A percentile compares a stretch with the other conserved stretches of the same genome.
Conservation (phyloP, 1,140 invertebrate species). For the Drosophila obscura region DNA sequence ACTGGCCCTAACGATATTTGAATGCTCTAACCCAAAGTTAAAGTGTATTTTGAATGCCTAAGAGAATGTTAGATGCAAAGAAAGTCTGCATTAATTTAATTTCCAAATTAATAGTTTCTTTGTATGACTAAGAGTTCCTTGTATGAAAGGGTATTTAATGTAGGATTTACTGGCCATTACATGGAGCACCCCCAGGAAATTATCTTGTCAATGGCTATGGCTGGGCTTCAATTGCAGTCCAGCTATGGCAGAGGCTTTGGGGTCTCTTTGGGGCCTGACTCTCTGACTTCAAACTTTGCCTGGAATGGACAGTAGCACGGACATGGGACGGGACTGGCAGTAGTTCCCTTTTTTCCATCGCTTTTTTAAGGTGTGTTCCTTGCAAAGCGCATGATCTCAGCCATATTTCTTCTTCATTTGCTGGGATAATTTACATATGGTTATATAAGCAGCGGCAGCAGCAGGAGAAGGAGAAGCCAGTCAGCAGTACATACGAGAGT, state of each 20-base stretch:
- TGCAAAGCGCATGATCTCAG: conserved; percentile 52
- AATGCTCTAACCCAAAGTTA: neutral
- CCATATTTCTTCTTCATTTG: conserved; percentile 80
- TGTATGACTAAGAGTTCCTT: neutral
- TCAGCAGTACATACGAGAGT: conserved; percentile 1
- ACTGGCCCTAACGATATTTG: neutral
- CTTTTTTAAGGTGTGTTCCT: conserved; percentile 73
- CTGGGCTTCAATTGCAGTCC: conserved; percentile 31
- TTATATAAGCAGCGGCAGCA: conserved; percentile 60
- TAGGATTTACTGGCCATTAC: conserved; percentile 63
- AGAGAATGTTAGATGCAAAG: neutral
- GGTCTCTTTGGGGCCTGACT: conserved; percentile 29
- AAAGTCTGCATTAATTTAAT: neutral
- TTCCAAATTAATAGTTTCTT: neutral
- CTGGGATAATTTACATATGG: conserved; percentile 77
- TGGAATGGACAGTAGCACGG: conserved; percentile 47
- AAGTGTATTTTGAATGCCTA: neutral
- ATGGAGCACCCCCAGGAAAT: conserved; percentile 72
- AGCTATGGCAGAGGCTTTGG: conserved; percentile 45
- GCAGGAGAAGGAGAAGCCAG: neutral
- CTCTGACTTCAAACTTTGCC: conserved; percentile 20
- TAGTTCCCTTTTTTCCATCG: conserved; percentile 34
- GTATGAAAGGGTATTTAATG: conserved; percentile 38
- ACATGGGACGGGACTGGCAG: conserved; percentile 30
- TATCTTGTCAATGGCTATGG: conserved; percentile 74